Base-by-base conservation (phyloP, 2,888 invertebrate species). In the Trachelus stipa region DNA sequence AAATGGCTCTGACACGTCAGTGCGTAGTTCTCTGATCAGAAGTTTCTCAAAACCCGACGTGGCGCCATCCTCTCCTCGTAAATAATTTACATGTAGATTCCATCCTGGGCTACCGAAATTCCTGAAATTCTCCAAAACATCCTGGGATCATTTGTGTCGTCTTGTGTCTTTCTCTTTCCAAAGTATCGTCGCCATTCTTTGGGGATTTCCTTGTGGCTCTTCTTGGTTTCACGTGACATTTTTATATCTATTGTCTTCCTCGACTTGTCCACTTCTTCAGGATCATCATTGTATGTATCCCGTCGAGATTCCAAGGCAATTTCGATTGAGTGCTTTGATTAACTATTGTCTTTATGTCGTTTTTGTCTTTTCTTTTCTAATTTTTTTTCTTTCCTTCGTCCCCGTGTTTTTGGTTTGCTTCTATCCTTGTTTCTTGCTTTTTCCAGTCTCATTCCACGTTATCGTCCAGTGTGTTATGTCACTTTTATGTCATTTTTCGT, bases 1-100 rank as follows among this genome's bases (percentile, higher is more conserved):
- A 77, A 83, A 83, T 78, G 87, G 87, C 77, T 90, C 90, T 6
- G 90, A 91, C 69, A 86, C 87, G 71, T 87, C 88, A 40, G 79
- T 88, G 23, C 87, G 87, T 79, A 87, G 87, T 79, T 88, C 86
- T 81, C 84, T 90, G 74, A 82, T 88, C 56, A 86, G 89, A 81
- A 86, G 84, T 81, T 83, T 81, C 76, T 85, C 87, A 76, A 86
- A 85, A 74, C 84, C 88, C 73, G 87, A 86, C 78, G 80, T 86
- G 77, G 77, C 85, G 34, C 84, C 86, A 75, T 82, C 88, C 75
- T 85, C 83, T 74, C 78, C 86, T 80, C 87, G 88, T 87, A 89
- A 87, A 87, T 89, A 87, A 83, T 84, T 74, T 73, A 56, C 56
- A 23, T 23, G 6, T 56, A 2, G 56, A 56, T 56, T n/a, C 34